Evolutionary conservation across 1,140 invertebrate genomes (phyloP).

Genomic region (Drosophila guanche): DNA sequence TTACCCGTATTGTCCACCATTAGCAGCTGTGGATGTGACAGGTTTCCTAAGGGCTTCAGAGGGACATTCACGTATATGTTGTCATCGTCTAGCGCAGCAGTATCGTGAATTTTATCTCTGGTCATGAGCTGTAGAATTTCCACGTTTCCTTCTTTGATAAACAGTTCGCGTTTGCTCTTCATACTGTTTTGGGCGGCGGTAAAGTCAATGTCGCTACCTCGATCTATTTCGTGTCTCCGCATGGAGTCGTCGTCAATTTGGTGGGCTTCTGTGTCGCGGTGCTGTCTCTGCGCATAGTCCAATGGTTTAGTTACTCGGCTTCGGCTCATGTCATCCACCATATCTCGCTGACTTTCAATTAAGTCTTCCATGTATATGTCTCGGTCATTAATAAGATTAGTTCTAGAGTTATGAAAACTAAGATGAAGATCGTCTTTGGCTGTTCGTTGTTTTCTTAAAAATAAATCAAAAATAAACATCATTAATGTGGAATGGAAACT

Average conservation of each 20-base stretch:
- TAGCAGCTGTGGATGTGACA: constrained; percentile 86
- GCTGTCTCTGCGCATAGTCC: constrained; percentile 83
- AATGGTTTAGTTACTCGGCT: constrained; percentile 81
- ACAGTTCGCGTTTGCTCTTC: constrained; percentile 86
- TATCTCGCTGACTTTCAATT: constrained; percentile 82
- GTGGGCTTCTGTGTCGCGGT: constrained; percentile 87
- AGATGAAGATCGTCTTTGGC: constrained; percentile 80
- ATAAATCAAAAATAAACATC: neutral
- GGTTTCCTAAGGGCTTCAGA: constrained; percentile 84
- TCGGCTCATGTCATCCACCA: constrained; percentile 75
- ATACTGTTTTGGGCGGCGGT: constrained; percentile 81
- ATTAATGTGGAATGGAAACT: too few species aligned
- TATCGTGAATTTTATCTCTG: constrained; percentile 84
- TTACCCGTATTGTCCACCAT: constrained; percentile 89
- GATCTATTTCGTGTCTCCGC: constrained; percentile 89
- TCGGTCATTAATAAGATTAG: constrained; percentile 85
- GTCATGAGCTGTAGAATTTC: constrained; percentile 92
- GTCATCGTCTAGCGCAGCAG: constrained; percentile 82
- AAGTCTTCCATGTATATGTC: constrained; percentile 86
- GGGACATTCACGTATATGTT: constrained; percentile 86
- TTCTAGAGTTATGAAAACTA: constrained; percentile 83
- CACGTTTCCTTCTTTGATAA: constrained; percentile 91
- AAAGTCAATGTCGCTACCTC: constrained; percentile 88
- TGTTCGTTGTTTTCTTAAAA: constrained; percentile 63
- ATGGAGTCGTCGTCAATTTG: constrained; percentile 88